These are phyloP conservation scores for Drosophila emarginata DNA, from an alignment of 2,888 invertebrate genomes.

Conservation along the genomic window DNA sequence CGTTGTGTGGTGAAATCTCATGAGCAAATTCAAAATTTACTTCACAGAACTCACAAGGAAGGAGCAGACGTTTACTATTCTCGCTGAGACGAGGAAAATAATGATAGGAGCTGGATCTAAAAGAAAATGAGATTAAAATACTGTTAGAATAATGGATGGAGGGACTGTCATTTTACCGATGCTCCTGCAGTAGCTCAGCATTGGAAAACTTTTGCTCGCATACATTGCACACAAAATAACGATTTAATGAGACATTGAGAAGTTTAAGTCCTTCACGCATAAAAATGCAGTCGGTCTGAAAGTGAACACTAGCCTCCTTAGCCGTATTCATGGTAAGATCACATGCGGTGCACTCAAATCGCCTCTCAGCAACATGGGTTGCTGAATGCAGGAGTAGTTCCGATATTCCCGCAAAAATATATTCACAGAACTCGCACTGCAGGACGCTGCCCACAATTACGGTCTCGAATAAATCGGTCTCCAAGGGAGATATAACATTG, in stretches of 20 bases:
- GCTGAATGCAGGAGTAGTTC: slow-evolving; percentile 81
- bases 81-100: slow-evolving; percentile 80
- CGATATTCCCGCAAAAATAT: slow-evolving; percentile 84
- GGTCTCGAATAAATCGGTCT: slow-evolving; percentile 43
- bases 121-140: background rate
- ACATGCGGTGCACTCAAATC: slow-evolving; percentile 81
- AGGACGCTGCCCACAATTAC: slow-evolving; percentile 81
- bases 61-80: slow-evolving; percentile 54
- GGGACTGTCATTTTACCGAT: slow-evolving; percentile 71
- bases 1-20: slow-evolving; percentile 83
- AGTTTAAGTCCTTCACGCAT: slow-evolving; percentile 76
- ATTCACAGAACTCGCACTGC: slow-evolving; percentile 86
- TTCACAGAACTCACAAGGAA: slow-evolving; percentile 81
- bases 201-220: slow-evolving; percentile 80
- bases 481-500: background rate
- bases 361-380: slow-evolving; percentile 74
- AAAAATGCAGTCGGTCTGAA: slow-evolving; percentile 83
- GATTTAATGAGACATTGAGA: slow-evolving; percentile 61
- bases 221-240: slow-evolving; percentile 81
- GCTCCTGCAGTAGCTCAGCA: slow-evolving; percentile 80
- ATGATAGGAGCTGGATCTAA: slow-evolving; percentile 78
- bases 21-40: slow-evolving; percentile 71
- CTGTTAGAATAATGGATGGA: background rate
- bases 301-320: slow-evolving; percentile 84
- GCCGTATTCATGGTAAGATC: slow-evolving; percentile 83